A percentile compares a stretch with the other conserved stretches of the same genome.
Conservation (phyloP, 2,113 vertebrate genomes). For the Bubalus kerabau region DNA sequence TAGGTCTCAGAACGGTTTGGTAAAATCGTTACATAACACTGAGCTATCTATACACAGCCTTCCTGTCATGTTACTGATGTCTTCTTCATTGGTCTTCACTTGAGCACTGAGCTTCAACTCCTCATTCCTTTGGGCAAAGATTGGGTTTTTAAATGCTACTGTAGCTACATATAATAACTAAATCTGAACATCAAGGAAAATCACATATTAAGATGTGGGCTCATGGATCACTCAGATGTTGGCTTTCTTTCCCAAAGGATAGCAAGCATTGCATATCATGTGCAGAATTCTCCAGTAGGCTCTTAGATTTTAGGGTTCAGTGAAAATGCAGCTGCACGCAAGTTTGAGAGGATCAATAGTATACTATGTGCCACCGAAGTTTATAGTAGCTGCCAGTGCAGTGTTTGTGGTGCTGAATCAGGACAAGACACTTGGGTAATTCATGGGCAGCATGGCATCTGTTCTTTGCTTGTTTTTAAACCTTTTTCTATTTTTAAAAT, state of each 20-base stretch:
- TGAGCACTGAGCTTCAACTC: neutral
- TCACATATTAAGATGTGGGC: neutral
- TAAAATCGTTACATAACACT: neutral
- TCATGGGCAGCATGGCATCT: slow-evolving; percentile 6
- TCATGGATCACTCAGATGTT: neutral
- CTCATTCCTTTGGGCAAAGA: neutral
- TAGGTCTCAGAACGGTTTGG: neutral
- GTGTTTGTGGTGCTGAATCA: neutral
- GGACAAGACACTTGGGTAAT: neutral
- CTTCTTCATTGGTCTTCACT: neutral
- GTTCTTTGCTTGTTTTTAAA: neutral
- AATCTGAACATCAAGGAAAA: neutral
- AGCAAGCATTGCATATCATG: neutral
- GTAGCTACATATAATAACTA: neutral
- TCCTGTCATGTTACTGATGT: neutral
- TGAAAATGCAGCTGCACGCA: neutral
- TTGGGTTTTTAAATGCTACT: neutral
- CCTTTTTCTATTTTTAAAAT: neutral
- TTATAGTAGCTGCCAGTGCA: neutral
- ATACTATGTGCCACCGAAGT: neutral
- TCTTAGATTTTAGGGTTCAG: neutral
- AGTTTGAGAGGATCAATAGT: neutral
- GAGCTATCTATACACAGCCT: neutral
- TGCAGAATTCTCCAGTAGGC: neutral
- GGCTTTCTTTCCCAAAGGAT: neutral